phyloP scores from a whole-genome alignment of 2,113 vertebrate species.

The Brachyistius frenatus region DNA sequence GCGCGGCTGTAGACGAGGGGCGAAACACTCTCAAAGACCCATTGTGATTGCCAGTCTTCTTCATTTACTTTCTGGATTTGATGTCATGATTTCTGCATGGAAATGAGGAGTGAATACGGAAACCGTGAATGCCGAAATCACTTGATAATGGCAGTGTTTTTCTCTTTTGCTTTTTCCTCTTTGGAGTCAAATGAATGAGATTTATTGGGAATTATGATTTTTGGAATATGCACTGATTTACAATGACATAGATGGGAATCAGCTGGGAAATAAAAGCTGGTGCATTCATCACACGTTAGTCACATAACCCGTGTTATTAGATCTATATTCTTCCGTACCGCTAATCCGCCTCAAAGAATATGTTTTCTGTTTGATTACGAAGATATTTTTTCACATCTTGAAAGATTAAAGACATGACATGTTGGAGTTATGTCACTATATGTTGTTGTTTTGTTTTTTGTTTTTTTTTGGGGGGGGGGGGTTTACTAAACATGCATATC shows the following conservation, averaged over 20 bases:
- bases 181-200: constrained; percentile 46
- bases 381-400: background rate
- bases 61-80: constrained; percentile 67
- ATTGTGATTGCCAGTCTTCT: constrained; percentile 74
- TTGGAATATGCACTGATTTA: constrained; percentile 27
- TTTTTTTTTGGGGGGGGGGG: no score
- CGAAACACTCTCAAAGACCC: constrained; percentile 72
- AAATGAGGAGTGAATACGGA: constrained; percentile 58
- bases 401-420: background rate
- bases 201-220: constrained; percentile 30
- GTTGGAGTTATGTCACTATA: background rate
- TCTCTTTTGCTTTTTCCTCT: constrained; percentile 27
- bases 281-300: constrained; percentile 1
- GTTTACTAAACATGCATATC: background rate
- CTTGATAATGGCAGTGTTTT: constrained; percentile 55
- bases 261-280: constrained; percentile 2
- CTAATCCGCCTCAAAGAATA: background rate
- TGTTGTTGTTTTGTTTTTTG: no score
- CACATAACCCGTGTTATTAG: background rate
- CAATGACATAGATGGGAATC: constrained; percentile 1
- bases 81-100: constrained; percentile 58
- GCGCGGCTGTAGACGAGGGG: constrained; percentile 70
- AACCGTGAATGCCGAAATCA: constrained; percentile 58
- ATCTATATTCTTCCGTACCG: constrained; percentile 1
- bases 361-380: constrained; percentile 16